Percentiles rank a stretch among this genome's conserved stretches.
phyloP scores from a whole-genome alignment of 2,113 vertebrate species.

The Meles meles region DNA sequence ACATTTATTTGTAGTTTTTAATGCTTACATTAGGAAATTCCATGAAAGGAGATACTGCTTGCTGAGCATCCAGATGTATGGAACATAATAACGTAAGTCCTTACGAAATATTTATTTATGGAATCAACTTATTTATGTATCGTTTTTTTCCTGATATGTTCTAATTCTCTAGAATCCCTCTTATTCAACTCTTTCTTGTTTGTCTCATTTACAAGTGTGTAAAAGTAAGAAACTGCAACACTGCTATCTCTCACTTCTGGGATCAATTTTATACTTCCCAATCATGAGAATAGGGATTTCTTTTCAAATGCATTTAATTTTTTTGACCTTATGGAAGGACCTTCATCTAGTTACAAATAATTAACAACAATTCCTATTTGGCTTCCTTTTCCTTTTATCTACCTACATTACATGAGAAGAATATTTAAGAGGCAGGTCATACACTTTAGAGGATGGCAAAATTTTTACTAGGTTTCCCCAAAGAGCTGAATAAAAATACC shows the following conservation, averaged over 20 bases:
- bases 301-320: constrained; percentile 7
- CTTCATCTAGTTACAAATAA: constrained; percentile 19
- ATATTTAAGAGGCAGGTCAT: background rate
- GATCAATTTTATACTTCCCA: background rate
- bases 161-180: background rate
- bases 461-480: background rate
- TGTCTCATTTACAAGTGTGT: background rate
- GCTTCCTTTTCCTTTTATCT: background rate
- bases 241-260: background rate
- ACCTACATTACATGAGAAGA: background rate
- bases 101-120: background rate
- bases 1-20: background rate
- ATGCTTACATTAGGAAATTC: background rate
- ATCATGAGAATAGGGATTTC: background rate
- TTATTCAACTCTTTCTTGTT: background rate
- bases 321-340: background rate
- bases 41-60: background rate
- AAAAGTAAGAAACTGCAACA: background rate
- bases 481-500: background rate
- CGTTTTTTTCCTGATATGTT: background rate
- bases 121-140: background rate
- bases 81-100: background rate
- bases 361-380: background rate
- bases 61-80: background rate
- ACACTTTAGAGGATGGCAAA: background rate